A percentile compares a stretch with the other conserved stretches of the same genome.
Conservation (phyloP, 2,888 invertebrate species). For the Theretra japonica region DNA sequence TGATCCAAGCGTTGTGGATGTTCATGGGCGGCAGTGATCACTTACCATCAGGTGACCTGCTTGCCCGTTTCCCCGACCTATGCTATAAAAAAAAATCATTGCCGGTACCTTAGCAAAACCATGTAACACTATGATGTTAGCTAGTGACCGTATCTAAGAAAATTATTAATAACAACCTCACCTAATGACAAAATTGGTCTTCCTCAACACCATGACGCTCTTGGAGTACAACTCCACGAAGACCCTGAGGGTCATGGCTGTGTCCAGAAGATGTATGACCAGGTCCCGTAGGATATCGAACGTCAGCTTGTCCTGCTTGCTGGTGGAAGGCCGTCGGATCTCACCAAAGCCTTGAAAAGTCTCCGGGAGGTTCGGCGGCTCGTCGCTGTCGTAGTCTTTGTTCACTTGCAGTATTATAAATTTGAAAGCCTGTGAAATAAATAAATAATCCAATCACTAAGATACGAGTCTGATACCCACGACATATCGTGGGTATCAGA, state of each 20-base stretch:
- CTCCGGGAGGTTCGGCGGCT: slow-evolving; percentile 77
- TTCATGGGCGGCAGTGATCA: too few relatives aligned
- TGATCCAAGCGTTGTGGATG: too few relatives aligned
- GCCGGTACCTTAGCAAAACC: too few relatives aligned
- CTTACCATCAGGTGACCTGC: too few relatives aligned
- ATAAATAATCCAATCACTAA: too few relatives aligned
- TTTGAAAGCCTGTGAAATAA: slow-evolving; percentile 70
- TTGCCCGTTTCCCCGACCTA: too few relatives aligned
- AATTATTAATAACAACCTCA: slow-evolving; percentile 52
- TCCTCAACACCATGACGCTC: slow-evolving; percentile 80
- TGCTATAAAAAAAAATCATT: too few relatives aligned
- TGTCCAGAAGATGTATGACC: slow-evolving; percentile 88
- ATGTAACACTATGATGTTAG: too few relatives aligned
- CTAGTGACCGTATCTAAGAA: too few relatives aligned
- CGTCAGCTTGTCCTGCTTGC: slow-evolving; percentile 67
- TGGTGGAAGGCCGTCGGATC: slow-evolving; percentile 63
- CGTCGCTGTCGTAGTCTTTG: slow-evolving; percentile 72
- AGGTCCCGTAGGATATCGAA: slow-evolving; percentile 86
- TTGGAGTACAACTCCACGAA: slow-evolving; percentile 88
- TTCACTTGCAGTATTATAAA: slow-evolving; percentile 82
- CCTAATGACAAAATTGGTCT: slow-evolving; percentile 85
- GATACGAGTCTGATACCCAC: too few relatives aligned
- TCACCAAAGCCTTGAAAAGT: slow-evolving; percentile 78
- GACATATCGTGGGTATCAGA: too few relatives aligned
- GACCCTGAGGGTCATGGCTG: slow-evolving; percentile 87